Base-by-base conservation (phyloP, 1,140 invertebrate genomes). In the Orussus abietinus region DNA sequence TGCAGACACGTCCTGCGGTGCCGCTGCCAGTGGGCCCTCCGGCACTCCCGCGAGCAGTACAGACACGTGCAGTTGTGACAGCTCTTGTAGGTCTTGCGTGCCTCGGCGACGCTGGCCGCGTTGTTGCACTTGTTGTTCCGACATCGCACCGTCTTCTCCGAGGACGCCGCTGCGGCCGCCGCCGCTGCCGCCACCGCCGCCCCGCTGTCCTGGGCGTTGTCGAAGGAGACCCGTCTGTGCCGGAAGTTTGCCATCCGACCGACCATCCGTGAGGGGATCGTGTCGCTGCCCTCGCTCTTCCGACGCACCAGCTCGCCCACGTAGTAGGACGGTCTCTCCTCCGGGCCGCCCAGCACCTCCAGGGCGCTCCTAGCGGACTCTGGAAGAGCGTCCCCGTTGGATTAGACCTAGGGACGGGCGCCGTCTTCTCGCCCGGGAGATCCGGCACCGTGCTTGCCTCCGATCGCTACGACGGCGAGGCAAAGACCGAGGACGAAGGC, bases 21-120 rank as follows among this genome's bases (percentile, higher is more conserved):
- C 51, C 86, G 84, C 50, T 92, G 86, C 92, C 92, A 96, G 61
- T 96, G 90, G 2, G 83, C 79, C 38, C 88, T 76, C 11, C 92
- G 77, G 61, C 89, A 92, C 53, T 87, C 83, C 42, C 85, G 79
- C 28, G 86, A 88, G 70, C 91, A 95, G 64, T 90, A 88, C 32
- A 87, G 76, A 51, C 91, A 92, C 43, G 86, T 86, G 73, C 94
- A 96, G 70, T 95, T 95, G 74, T 95, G 92, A 69, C 93, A 96
- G 39, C 82, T 86, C 60, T 92, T 90, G 72, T 83, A 93, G 55
- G 80, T 79, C 51, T 81, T 79, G 53, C 82, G 79, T 14, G 84
- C 84, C 46, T 87, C 86, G 18, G 77, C 74, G 11, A 80, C 51
- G 6, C 74, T 79, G 2, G 83, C 77, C 13, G 78, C 72, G 21